Percentiles rank a stretch among this genome's conserved stretches.
These are phyloP conservation scores for Trichonephila clavata DNA, from an alignment of 1,140 invertebrate species.

Conservation along the genomic window DNA sequence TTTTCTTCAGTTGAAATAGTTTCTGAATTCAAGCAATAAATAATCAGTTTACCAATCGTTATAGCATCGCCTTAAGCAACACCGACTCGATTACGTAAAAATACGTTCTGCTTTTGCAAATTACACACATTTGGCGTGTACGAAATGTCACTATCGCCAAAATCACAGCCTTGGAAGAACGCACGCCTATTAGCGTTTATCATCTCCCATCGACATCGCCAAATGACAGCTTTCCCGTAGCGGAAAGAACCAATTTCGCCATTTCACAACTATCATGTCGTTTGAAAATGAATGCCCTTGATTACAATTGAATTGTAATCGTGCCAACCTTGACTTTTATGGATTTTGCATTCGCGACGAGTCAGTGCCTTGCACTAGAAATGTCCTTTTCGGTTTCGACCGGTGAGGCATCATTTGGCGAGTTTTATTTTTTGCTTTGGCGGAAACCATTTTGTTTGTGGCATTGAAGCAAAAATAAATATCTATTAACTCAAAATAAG, in stretches of 20 bases:
- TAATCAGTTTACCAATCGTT: background rate
- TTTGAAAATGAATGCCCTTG: background rate
- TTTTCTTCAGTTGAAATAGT: too few species aligned
- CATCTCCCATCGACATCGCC: background rate
- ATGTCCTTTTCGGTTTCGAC: background rate
- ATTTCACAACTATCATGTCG: background rate
- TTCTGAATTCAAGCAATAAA: too few species aligned
- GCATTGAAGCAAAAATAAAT: background rate
- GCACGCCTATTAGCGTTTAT: background rate
- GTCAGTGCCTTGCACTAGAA: background rate
- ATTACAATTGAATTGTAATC: constrained; percentile 11
- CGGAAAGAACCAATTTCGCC: constrained; percentile 1
- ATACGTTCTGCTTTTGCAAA: background rate
- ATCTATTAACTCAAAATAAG: background rate
- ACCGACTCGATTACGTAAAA: background rate
- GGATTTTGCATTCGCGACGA: background rate
- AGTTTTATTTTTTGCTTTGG: background rate
- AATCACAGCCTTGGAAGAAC: background rate
- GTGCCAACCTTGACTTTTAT: constrained; percentile 20
- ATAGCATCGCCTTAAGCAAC: background rate
- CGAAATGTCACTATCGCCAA: constrained; percentile 1
- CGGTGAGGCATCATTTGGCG: background rate
- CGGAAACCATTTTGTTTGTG: background rate
- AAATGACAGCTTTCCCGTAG: background rate
- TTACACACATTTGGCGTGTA: background rate